A percentile compares a stretch with the other conserved stretches of the same genome.
Evolutionary conservation across 2,797 vertebrate genomes (phyloP).

Genomic region (Cossypha heuglini): DNA sequence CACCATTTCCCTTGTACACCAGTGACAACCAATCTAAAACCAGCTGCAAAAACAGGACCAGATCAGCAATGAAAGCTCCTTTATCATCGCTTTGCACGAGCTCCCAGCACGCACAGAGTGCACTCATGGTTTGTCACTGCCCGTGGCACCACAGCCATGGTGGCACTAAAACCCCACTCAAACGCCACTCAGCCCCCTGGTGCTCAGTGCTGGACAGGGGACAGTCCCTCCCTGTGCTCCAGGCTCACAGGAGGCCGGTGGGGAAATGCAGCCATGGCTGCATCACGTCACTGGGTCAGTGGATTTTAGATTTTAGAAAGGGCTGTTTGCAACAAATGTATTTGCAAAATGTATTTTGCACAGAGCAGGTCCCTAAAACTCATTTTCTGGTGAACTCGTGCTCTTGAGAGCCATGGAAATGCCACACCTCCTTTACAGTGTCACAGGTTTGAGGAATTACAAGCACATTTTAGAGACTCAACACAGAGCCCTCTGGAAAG

Average conservation of each 20-base stretch:
- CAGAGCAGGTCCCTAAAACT: not conserved
- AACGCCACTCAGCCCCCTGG: fast-evolving
- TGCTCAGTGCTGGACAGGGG: not conserved
- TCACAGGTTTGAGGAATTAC: not conserved
- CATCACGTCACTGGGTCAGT: fast-evolving
- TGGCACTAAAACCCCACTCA: not conserved
- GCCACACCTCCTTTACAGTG: not conserved
- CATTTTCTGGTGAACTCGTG: not conserved
- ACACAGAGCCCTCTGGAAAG: not conserved
- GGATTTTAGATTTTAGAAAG: not conserved
- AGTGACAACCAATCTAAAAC: not conserved
- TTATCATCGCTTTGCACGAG: not conserved
- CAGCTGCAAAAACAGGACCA: not conserved
- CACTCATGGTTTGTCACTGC: not conserved
- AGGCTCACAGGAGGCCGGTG: not conserved
- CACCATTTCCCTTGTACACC: not conserved
- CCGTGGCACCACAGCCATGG: fast-evolving
- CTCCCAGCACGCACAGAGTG: not conserved
- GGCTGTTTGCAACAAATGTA: not conserved
- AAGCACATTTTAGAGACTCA: not conserved
- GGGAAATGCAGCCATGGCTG: not conserved
- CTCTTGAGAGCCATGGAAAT: not conserved
- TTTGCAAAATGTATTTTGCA: too few species aligned
- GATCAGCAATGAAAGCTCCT: not conserved
- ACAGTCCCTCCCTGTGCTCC: not conserved